These are phyloP conservation scores for Cephalopholis sonnerati DNA, from an alignment of 2,113 vertebrate species.

Conservation along the genomic window DNA sequence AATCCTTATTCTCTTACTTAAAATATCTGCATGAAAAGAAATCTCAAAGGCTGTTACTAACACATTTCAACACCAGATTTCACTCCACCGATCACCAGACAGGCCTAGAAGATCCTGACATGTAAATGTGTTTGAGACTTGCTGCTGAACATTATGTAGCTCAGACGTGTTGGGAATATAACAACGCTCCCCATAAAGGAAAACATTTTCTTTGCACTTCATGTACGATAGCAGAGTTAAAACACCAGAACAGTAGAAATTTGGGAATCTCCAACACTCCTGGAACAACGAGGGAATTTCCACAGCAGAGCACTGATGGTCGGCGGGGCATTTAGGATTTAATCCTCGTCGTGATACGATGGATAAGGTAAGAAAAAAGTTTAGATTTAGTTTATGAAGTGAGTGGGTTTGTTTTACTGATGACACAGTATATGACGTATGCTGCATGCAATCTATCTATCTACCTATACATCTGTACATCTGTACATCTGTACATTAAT, in stretches of 20 bases:
- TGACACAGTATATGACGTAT: not conserved
- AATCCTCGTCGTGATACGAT: conserved; percentile 67
- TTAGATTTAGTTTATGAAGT: not conserved
- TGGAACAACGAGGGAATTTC: conserved; percentile 19
- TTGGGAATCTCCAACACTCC: conserved; percentile 10
- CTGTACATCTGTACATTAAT: not conserved
- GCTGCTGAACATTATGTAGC: conserved; percentile 42
- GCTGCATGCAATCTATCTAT: not conserved
- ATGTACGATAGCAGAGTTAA: not conserved
- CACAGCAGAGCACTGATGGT: conserved; percentile 62
- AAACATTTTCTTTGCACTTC: not conserved
- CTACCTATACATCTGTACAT: not conserved
- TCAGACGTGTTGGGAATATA: not conserved
- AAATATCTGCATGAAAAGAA: conserved; percentile 1
- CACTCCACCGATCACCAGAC: not conserved
- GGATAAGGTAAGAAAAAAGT: conserved; percentile 71
- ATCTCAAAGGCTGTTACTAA: not conserved
- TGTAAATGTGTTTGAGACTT: conserved; percentile 39
- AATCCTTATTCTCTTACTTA: not conserved
- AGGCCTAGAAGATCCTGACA: conserved; percentile 11
- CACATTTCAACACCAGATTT: not conserved
- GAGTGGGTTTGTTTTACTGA: not conserved
- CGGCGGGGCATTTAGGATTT: conserved; percentile 33
- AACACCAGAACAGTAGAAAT: conserved; percentile 3
- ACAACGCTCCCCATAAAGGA: not conserved